Evolutionary conservation across 2,888 invertebrate species (phyloP).

Genomic region (Slavum lentiscoides): DNA sequence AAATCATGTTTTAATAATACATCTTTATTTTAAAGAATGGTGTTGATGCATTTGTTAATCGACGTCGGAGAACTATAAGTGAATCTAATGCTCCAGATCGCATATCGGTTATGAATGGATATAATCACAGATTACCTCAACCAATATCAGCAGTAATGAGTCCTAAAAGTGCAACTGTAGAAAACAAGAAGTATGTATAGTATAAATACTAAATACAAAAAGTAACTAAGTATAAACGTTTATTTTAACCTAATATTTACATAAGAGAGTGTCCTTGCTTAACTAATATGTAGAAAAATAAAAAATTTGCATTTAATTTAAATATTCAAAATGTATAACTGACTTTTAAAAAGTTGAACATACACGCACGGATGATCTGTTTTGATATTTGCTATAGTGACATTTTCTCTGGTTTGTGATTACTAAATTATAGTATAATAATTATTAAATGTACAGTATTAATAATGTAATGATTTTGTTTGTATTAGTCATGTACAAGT

Average conservation of each 20-base stretch:
- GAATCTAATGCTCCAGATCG: conserved; percentile 22
- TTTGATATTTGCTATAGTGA: too few relatives aligned
- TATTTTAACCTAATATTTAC: not conserved
- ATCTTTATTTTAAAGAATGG: not conserved
- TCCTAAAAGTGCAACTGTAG: conserved; percentile 13
- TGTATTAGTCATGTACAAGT: too few relatives aligned
- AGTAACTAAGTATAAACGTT: not conserved
- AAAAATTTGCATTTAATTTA: too few relatives aligned
- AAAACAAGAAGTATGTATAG: conserved; percentile 30
- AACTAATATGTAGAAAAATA: too few relatives aligned
- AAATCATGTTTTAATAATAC: not conserved
- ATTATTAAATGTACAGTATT: too few relatives aligned
- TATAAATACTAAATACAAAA: not conserved
- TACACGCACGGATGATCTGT: too few relatives aligned
- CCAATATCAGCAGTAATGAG: conserved; percentile 20
- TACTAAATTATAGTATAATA: too few relatives aligned
- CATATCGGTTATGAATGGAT: conserved; percentile 13
- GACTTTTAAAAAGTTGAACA: too few relatives aligned
- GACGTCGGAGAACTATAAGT: conserved; percentile 34
- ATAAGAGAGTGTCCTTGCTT: too few relatives aligned
- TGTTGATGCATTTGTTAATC: conserved; percentile 45
- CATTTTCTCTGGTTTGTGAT: too few relatives aligned
- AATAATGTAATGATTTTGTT: too few relatives aligned
- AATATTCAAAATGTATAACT: too few relatives aligned
- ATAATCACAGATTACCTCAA: conserved; percentile 39